Evolutionary conservation across 2,113 vertebrate genomes (phyloP).

Genomic region (Pterocles orientalis): DNA sequence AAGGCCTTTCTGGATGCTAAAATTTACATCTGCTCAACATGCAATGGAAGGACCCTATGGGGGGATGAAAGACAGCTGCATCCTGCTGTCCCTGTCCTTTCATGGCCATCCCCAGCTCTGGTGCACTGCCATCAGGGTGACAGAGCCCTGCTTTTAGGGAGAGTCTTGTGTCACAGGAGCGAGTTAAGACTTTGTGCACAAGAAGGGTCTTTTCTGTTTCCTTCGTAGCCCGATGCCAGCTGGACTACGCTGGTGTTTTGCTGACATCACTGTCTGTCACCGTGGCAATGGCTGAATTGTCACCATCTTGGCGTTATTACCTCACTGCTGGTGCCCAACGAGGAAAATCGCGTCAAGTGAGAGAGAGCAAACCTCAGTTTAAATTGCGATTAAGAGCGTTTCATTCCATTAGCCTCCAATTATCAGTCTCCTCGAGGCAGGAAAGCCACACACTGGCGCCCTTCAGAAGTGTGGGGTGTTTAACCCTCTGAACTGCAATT

Average conservation of each 20-base stretch:
- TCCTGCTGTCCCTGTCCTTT: neutral
- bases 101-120: fast-evolving
- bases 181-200: fast-evolving
- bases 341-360: neutral
- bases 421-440: neutral
- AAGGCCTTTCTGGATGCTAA: neutral
- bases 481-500: neutral
- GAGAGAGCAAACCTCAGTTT: neutral
- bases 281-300: neutral
- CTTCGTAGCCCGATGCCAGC: neutral
- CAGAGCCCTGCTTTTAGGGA: neutral
- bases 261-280: neutral
- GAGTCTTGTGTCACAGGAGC: neutral
- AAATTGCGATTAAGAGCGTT: neutral
- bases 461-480: neutral
- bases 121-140: neutral
- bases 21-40: neutral
- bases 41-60: neutral
- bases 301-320: neutral
- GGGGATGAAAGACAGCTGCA: too few species aligned
- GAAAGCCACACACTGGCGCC: fast-evolving
- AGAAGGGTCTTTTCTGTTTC: neutral
- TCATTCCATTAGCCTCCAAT: neutral
- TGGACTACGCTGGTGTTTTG: neutral
- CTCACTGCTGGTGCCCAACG: neutral